Conservation (phyloP, 2,797 vertebrate genomes). For the Hoplostethus mediterraneus region DNA sequence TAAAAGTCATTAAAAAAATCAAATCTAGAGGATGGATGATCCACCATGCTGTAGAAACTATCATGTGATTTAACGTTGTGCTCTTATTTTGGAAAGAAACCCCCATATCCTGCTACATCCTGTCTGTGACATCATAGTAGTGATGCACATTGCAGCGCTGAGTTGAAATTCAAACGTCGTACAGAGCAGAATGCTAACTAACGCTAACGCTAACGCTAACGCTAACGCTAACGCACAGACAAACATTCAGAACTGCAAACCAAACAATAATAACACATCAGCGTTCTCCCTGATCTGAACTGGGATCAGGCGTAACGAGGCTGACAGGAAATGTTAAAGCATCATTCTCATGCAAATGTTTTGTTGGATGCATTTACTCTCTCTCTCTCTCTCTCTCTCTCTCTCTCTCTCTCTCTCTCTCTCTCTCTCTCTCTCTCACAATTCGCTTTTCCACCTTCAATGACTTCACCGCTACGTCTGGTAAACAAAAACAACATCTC, state of each 20-base stretch:
- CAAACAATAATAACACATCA: neutral
- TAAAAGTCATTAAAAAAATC: too few relatives aligned
- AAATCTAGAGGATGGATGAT: too few relatives aligned
- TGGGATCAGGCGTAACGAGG: neutral
- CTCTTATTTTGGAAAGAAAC: too few relatives aligned
- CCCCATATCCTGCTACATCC: too few relatives aligned
- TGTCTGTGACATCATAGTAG: neutral
- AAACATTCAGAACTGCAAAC: constrained; percentile 18
- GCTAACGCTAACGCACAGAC: too few relatives aligned
- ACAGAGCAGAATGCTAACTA: neutral
- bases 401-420: neutral
- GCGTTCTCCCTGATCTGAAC: constrained; percentile 12
- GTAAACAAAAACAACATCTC: too few relatives aligned
- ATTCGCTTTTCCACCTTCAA: too few relatives aligned
- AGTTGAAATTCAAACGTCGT: neutral
- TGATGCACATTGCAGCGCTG: too few relatives aligned
- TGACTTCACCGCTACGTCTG: too few relatives aligned
- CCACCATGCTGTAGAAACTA: too few relatives aligned
- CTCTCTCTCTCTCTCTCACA: neutral
- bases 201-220: too few relatives aligned
- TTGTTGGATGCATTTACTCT: neutral
- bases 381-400: neutral
- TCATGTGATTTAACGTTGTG: too few relatives aligned
- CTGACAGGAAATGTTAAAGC: neutral
- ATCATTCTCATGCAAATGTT: constrained; percentile 14